These are phyloP conservation scores for Drosophila fulvimacula DNA, from an alignment of 2,888 invertebrate species.

Conservation along the genomic window DNA sequence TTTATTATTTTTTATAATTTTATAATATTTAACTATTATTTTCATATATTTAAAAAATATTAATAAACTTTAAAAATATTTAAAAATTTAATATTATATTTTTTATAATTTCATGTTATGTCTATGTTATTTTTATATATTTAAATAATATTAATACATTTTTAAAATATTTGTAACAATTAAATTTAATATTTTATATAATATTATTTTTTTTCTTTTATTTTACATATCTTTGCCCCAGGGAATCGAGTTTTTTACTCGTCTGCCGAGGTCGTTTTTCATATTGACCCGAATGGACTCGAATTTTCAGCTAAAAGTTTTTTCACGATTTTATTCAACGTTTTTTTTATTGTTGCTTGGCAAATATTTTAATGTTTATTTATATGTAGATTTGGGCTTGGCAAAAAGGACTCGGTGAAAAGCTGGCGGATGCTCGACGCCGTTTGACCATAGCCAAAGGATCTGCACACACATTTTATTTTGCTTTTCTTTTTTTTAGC, in stretches of 20 bases:
- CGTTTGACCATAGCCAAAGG: conserved; percentile 58
- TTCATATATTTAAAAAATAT: too few species aligned
- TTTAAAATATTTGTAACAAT: background rate
- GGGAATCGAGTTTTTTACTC: background rate
- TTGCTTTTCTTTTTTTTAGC: background rate
- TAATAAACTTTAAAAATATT: too few species aligned
- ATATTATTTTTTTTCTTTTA: background rate
- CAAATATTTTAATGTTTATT: conserved; percentile 83
- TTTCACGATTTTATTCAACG: conserved; percentile 25
- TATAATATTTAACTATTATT: too few species aligned
- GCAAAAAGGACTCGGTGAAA: conserved; percentile 62
- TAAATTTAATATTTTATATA: background rate
- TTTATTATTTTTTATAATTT: background rate
- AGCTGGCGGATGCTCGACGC: conserved; percentile 69
- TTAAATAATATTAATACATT: too few species aligned
- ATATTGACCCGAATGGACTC: conserved; percentile 32
- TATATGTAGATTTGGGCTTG: conserved; percentile 75
- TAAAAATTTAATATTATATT: too few species aligned
- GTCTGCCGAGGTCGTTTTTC: background rate
- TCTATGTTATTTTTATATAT: too few species aligned
- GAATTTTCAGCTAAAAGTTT: conserved; percentile 16
- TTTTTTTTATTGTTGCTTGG: conserved; percentile 27
- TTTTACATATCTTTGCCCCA: background rate
- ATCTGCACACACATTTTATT: conserved; percentile 38
- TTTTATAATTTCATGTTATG: too few species aligned